These are phyloP conservation scores for Murina feae DNA, from an alignment of 2,113 vertebrate species.

Conservation along the genomic window DNA sequence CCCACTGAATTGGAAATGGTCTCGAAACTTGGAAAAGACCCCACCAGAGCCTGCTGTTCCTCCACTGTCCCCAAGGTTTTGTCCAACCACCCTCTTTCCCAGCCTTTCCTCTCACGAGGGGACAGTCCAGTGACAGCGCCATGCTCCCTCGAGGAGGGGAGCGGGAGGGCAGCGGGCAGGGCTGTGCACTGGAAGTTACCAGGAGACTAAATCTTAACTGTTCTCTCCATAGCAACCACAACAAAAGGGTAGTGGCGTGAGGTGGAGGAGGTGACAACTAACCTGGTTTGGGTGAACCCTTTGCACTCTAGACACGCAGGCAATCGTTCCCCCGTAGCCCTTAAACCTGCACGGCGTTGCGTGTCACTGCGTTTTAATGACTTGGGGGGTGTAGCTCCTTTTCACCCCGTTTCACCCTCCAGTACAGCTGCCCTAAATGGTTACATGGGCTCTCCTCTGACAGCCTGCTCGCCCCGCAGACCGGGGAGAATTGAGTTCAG, in stretches of 20 bases:
- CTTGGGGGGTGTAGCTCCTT: not conserved
- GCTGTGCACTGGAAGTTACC: not conserved
- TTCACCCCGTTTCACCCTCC: not conserved
- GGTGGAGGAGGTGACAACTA: not conserved
- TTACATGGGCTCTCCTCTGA: not conserved
- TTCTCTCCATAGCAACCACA: not conserved
- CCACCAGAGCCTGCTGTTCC: not conserved
- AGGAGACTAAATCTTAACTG: not conserved
- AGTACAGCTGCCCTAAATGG: not conserved
- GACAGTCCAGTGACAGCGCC: not conserved
- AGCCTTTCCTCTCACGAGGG: not conserved
- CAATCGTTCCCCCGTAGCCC: not conserved
- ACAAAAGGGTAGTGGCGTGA: not conserved
- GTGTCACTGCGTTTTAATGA: too few species aligned
- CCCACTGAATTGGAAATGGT: not conserved
- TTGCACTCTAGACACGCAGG: not conserved
- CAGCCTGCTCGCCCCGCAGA: not conserved
- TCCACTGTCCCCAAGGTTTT: not conserved
- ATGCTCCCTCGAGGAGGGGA: not conserved
- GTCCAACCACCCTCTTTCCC: not conserved
- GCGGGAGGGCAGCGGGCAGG: too few species aligned
- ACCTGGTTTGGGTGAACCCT: not conserved
- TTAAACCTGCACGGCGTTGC: not conserved
- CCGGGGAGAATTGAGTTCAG: conserved; percentile 26
- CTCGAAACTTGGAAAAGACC: conserved; percentile 26